Evolutionary conservation across 30 jellyfish, hydroid and myxozoan species (phyloP).

Genomic region (Pelagia noctiluca): DNA sequence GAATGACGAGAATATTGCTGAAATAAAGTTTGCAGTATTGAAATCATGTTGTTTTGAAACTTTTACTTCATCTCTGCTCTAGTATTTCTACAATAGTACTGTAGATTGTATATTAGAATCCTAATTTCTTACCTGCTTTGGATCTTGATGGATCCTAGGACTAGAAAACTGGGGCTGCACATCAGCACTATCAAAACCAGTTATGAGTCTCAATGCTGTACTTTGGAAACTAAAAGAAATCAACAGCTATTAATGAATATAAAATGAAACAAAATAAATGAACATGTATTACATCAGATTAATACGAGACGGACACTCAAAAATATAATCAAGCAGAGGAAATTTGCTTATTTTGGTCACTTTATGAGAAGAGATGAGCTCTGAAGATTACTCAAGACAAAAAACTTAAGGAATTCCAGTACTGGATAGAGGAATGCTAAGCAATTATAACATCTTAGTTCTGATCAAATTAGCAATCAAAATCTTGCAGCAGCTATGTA

Average conservation of each 20-base stretch:
- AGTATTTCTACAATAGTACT: too few species aligned
- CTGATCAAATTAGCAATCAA: too few species aligned
- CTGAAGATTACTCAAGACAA: too few species aligned
- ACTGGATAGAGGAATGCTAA: too few species aligned
- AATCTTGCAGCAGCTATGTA: too few species aligned
- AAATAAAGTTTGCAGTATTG: too few species aligned
- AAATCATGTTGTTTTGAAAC: too few species aligned
- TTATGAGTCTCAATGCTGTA: conserved; percentile 87
- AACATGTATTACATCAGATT: background rate
- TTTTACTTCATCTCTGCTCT: too few species aligned
- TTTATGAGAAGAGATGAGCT: background rate
- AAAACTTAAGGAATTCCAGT: too few species aligned
- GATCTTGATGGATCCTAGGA: conserved; percentile 79
- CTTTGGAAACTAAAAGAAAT: conserved; percentile 72
- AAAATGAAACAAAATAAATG: background rate
- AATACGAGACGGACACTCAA: background rate
- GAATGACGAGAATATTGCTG: too few species aligned
- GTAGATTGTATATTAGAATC: background rate
- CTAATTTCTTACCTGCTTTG: conserved; percentile 73
- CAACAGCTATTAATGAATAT: conserved; percentile 34
- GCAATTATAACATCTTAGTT: too few species aligned
- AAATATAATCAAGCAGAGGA: background rate
- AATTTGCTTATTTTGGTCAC: background rate
- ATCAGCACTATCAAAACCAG: conserved; percentile 96
- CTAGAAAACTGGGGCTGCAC: conserved; percentile 94